A percentile compares a stretch with the other conserved stretches of the same genome.
These are phyloP conservation scores for Cephus nigrinus DNA, from an alignment of 2,888 invertebrate species.

Conservation along the genomic window DNA sequence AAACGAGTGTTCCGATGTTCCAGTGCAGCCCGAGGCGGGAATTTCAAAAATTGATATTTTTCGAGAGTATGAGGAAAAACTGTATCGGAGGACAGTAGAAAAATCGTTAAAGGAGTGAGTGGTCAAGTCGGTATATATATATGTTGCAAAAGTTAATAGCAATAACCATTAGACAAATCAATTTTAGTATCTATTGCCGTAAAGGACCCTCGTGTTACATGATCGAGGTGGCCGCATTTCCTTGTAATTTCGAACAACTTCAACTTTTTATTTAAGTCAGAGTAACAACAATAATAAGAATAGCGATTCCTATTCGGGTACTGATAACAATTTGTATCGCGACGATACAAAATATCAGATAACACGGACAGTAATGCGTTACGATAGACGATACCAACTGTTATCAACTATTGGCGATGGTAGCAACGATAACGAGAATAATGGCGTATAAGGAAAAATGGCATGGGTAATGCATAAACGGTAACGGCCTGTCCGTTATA, in stretches of 20 bases:
- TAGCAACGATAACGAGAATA: neutral
- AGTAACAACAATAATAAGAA: no score
- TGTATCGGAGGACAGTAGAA: neutral
- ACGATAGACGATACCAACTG: neutral
- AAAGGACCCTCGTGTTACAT: neutral
- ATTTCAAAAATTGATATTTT: no score
- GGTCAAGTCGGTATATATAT: no score
- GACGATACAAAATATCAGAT: neutral
- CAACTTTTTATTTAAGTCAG: no score
- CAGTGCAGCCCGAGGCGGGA: no score
- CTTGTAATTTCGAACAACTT: neutral
- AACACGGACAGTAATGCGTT: neutral
- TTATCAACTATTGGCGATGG: neutral
- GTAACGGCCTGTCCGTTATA: neutral
- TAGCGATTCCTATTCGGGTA: no score
- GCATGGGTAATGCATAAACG: neutral
- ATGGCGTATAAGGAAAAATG: neutral
- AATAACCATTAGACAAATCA: neutral
- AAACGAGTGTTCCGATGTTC: neutral
- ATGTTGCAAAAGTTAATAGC: neutral
- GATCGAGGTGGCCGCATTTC: neutral
- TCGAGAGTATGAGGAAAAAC: fast-evolving
- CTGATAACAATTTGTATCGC: no score
- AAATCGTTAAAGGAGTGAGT: neutral
- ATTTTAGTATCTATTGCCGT: neutral